These are phyloP conservation scores for Peromyscus leucopus DNA, from an alignment of 2,113 vertebrate genomes.

Conservation along the genomic window DNA sequence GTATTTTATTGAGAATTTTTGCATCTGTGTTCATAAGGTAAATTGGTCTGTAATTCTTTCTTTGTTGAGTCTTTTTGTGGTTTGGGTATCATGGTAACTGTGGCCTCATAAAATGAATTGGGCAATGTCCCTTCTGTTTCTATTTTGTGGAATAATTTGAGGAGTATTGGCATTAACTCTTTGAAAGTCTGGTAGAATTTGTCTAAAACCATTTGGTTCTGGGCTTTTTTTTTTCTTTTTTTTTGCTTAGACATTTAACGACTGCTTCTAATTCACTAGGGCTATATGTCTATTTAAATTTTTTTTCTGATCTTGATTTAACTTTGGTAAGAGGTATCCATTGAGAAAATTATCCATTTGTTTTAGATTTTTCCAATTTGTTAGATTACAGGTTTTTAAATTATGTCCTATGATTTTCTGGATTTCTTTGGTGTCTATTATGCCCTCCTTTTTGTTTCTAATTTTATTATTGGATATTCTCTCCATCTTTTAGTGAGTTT, in stretches of 20 bases:
- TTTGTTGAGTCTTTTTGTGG: not conserved
- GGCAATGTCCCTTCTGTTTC: not conserved
- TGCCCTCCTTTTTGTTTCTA: not conserved
- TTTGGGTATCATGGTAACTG: not conserved
- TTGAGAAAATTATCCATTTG: not conserved
- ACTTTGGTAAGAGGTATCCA: not conserved
- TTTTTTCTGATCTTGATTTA: not conserved
- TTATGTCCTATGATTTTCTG: not conserved
- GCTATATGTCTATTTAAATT: not conserved
- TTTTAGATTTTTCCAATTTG: not conserved
- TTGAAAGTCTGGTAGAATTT: not conserved
- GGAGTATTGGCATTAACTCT: not conserved
- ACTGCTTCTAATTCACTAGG: not conserved
- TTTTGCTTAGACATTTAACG: not conserved
- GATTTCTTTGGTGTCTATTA: not conserved
- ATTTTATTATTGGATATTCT: not conserved
- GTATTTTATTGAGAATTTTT: not conserved
- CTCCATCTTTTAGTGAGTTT: not conserved
- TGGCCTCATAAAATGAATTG: not conserved
- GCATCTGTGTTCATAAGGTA: not conserved
- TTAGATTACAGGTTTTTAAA: not conserved
- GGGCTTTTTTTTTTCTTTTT: not conserved
- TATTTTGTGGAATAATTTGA: too few relatives aligned
- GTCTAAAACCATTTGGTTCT: not conserved
- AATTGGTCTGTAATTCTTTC: not conserved